A percentile compares a stretch with the other conserved stretches of the same genome.
These are phyloP conservation scores for Lordiphosa collinella DNA, from an alignment of 1,140 invertebrate genomes.

Conservation along the genomic window DNA sequence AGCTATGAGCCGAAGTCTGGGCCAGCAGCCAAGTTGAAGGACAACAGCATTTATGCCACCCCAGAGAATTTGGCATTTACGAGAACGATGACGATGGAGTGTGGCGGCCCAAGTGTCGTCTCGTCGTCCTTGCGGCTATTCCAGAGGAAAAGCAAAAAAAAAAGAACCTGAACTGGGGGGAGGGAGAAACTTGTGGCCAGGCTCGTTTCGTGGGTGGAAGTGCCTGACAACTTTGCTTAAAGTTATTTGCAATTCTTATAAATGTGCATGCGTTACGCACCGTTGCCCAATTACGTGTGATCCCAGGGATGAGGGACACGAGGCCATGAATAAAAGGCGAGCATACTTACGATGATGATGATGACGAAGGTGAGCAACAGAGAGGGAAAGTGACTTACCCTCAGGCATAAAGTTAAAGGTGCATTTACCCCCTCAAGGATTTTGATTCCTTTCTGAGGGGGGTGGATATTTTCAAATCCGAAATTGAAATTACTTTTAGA, in stretches of 20 bases:
- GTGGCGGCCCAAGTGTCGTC: constrained; percentile 48
- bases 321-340: constrained; percentile 57
- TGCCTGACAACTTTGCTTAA: constrained; percentile 66
- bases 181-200: constrained; percentile 46
- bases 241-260: constrained; percentile 76
- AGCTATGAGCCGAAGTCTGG: constrained; percentile 24
- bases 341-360: constrained; percentile 41
- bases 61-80: constrained; percentile 66
- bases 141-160: neutral
- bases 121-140: constrained; percentile 61
- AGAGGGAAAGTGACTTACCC: constrained; percentile 12
- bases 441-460: constrained; percentile 24
- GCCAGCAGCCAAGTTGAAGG: constrained; percentile 42
- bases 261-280: constrained; percentile 75
- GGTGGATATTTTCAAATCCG: constrained; percentile 51
- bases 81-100: constrained; percentile 23
- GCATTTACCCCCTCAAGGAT: constrained; percentile 47
- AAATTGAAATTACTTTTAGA: constrained; percentile 68
- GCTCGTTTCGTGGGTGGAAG: constrained; percentile 21
- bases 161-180: constrained; percentile 10
- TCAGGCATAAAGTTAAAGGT: constrained; percentile 37
- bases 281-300: constrained; percentile 61
- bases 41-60: constrained; percentile 77
- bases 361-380: constrained; percentile 41
- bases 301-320: constrained; percentile 2